Evolutionary conservation across 2,797 vertebrate genomes (phyloP).

Genomic region (Platyrinchus mystaceus): DNA sequence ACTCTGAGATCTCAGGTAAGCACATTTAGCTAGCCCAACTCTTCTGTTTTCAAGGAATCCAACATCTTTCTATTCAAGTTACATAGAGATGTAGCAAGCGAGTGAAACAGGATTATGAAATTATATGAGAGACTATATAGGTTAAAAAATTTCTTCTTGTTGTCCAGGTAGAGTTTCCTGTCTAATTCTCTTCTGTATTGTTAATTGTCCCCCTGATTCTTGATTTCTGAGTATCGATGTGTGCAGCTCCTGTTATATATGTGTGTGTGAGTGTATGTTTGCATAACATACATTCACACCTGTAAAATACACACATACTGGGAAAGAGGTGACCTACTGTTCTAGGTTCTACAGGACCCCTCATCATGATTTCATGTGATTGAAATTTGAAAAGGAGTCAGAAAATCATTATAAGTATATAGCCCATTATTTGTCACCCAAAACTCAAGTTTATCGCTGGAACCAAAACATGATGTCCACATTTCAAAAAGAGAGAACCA

Average conservation of each 20-base stretch:
- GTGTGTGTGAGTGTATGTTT: slow-evolving; percentile 24
- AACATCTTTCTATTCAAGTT: not conserved
- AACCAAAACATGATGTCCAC: not conserved
- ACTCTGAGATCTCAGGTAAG: slow-evolving; percentile 68
- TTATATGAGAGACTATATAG: slow-evolving; percentile 27
- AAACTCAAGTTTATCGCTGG: slow-evolving; percentile 13
- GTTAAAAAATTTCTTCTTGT: slow-evolving; percentile 46
- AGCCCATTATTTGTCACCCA: not conserved
- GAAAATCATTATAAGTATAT: not conserved
- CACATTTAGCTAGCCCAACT: slow-evolving; percentile 15
- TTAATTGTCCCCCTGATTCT: slow-evolving; percentile 46
- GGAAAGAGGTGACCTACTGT: slow-evolving; percentile 29
- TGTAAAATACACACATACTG: slow-evolving; percentile 29
- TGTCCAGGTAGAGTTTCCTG: slow-evolving; percentile 44
- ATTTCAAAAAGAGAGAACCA: not conserved
- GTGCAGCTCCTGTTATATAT: slow-evolving; percentile 56
- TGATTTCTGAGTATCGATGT: slow-evolving; percentile 37
- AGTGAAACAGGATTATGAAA: slow-evolving; percentile 4
- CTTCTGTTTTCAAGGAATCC: slow-evolving; percentile 32
- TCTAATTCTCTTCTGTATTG: slow-evolving; percentile 53
- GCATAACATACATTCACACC: slow-evolving; percentile 27
- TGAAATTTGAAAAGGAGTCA: not conserved
- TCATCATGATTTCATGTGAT: not conserved
- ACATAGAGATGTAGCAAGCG: slow-evolving; percentile 29
- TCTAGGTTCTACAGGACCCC: not conserved